phyloP scores from a whole-genome alignment of 2,888 invertebrate genomes.

The Minunthozetes semirufus region DNA sequence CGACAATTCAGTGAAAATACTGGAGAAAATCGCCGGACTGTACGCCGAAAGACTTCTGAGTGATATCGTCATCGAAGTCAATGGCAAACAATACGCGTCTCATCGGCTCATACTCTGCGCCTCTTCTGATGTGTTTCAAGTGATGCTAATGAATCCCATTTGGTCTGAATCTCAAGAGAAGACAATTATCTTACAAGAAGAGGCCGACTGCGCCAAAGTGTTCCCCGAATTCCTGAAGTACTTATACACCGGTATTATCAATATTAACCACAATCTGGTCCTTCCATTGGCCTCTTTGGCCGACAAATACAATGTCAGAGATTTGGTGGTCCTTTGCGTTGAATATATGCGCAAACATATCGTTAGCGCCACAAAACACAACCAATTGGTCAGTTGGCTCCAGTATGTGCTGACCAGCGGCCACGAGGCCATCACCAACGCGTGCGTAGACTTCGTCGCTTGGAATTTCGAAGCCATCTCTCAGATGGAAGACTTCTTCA shows the following conservation, averaged over 20 bases:
- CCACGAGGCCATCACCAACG: slow-evolving; percentile 57
- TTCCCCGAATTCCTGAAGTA: slow-evolving; percentile 83
- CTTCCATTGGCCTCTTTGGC: slow-evolving; percentile 80
- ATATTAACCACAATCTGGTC: slow-evolving; percentile 73
- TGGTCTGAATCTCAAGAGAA: slow-evolving; percentile 86
- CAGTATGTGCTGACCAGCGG: slow-evolving; percentile 74
- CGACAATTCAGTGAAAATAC: slow-evolving; percentile 72
- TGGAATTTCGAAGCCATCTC: slow-evolving; percentile 83
- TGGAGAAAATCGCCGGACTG: slow-evolving; percentile 71
- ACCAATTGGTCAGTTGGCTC: slow-evolving; percentile 78
- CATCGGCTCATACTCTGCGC: slow-evolving; percentile 86
- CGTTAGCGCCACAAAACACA: slow-evolving; percentile 71
- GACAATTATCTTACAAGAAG: slow-evolving; percentile 74
- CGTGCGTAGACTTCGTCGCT: slow-evolving; percentile 56
- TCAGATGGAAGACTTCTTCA: slow-evolving; percentile 68
- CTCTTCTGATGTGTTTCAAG: slow-evolving; percentile 89
- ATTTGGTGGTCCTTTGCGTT: slow-evolving; percentile 72
- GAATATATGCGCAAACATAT: slow-evolving; percentile 81
- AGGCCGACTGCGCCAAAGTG: slow-evolving; percentile 70
- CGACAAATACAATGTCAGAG: slow-evolving; percentile 91
- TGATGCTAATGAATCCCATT: slow-evolving; percentile 89
- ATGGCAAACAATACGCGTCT: slow-evolving; percentile 71
- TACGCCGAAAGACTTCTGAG: slow-evolving; percentile 82
- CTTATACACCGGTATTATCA: slow-evolving; percentile 83
- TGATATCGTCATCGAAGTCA: slow-evolving; percentile 77